A percentile compares a stretch with the other conserved stretches of the same genome.
These are phyloP conservation scores for Rhopalosiphum padi DNA, from an alignment of 1,140 invertebrate genomes.

Conservation along the genomic window DNA sequence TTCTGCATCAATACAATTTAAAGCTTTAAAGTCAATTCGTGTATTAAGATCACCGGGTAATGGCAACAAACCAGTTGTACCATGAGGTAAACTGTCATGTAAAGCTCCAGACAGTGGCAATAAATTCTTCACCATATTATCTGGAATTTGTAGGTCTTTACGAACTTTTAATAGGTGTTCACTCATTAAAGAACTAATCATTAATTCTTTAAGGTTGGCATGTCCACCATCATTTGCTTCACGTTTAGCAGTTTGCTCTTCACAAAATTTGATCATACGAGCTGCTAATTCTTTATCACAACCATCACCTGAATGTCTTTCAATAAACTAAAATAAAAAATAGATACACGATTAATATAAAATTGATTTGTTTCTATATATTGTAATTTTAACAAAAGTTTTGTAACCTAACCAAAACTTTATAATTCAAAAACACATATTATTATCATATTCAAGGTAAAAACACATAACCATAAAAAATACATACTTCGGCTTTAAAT, in stretches of 20 bases:
- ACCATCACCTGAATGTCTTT: constrained; percentile 47
- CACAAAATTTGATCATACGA: constrained; percentile 54
- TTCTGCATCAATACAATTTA: constrained; percentile 54
- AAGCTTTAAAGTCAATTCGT: constrained; percentile 44
- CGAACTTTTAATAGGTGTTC: constrained; percentile 51
- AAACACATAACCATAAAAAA: neutral
- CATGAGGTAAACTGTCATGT: constrained; percentile 36
- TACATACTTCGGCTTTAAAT: constrained; percentile 45
- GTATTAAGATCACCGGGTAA: constrained; percentile 18
- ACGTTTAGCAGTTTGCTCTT: constrained; percentile 48
- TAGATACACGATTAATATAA: neutral
- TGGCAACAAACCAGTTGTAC: constrained; percentile 37
- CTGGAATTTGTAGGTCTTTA: constrained; percentile 49
- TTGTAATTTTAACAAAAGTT: neutral
- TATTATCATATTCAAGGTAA: too few species aligned
- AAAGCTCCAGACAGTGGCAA: constrained; percentile 27
- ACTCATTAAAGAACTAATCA: constrained; percentile 49
- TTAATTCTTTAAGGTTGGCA: constrained; percentile 37
- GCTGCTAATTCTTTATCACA: constrained; percentile 54
- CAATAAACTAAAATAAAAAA: constrained; percentile 49
- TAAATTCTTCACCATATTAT: constrained; percentile 56
- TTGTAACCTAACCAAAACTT: too few species aligned
- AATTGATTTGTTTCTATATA: neutral
- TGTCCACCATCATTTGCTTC: constrained; percentile 35
- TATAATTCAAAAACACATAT: too few species aligned